Evolutionary conservation across 37 sponge, comb jelly and placozoan species (phyloP).

Genomic region (Corticium candelabrum): DNA sequence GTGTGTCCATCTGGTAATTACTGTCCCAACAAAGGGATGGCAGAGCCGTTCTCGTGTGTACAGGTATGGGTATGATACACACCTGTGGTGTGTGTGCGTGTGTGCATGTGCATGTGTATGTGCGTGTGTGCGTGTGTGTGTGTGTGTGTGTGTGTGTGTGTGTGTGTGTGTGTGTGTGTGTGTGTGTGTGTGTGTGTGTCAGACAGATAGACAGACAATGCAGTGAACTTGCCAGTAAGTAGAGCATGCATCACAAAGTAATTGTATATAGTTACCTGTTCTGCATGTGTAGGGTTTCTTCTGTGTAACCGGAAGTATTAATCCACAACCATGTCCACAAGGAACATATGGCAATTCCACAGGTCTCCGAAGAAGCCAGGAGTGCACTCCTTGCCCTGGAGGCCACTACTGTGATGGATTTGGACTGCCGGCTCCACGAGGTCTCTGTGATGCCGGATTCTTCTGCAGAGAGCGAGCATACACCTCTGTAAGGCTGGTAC

Average conservation of each 20-base stretch:
- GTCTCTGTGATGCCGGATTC: constrained; percentile 18
- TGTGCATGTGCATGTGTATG: neutral
- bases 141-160: constrained; percentile 5
- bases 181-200: constrained; percentile 3
- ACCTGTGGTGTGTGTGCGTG: neutral
- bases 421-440: constrained; percentile 2
- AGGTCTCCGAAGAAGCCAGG: neutral
- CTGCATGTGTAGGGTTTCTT: constrained; percentile 8
- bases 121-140: neutral
- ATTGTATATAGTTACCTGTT: neutral
- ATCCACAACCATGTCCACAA: constrained; percentile 10
- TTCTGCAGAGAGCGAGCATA: constrained; percentile 14
- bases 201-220: too few species aligned
- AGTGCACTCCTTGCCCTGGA: constrained; percentile 17
- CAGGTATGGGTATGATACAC: neutral
- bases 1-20: constrained; percentile 14
- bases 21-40: constrained; percentile 1
- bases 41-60: neutral
- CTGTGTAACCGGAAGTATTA: constrained; percentile 3
- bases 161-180: constrained; percentile 5
- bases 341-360: constrained; percentile 11
- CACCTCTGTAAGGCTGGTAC: constrained; percentile 15
- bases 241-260: too few species aligned
- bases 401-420: constrained; percentile 17
- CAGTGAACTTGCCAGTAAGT: too few species aligned